Conservation (phyloP, 2,797 vertebrate species). For the Oryzias dopingdopingensis region DNA sequence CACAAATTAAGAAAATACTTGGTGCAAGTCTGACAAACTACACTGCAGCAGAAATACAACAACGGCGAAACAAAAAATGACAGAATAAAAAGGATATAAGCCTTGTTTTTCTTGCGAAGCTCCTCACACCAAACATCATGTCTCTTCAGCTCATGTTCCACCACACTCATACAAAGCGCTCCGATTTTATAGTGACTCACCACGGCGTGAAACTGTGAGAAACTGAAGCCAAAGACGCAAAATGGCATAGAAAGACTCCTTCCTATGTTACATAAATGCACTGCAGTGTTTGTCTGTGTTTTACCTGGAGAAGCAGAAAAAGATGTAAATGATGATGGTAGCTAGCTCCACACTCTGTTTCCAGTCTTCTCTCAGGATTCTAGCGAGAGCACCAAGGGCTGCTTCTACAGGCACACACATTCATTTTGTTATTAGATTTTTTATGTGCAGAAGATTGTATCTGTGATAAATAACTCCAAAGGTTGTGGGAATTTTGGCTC, state of each 20-base stretch:
- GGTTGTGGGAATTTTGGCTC: too few species aligned
- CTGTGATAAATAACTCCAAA: background rate
- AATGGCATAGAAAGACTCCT: background rate
- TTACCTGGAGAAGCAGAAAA: constrained; percentile 74
- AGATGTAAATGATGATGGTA: constrained; percentile 87
- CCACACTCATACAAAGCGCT: constrained; percentile 93
- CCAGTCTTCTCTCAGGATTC: constrained; percentile 96
- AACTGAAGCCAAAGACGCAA: constrained; percentile 61
- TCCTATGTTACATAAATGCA: background rate
- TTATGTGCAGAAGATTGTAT: background rate
- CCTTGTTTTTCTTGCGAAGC: constrained; percentile 92
- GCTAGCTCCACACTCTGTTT: constrained; percentile 96
- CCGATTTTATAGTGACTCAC: constrained; percentile 98
- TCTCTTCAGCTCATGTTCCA: constrained; percentile 95
- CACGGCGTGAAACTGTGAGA: constrained; percentile 87
- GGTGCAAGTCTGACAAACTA: background rate
- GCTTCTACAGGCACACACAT: constrained; percentile 76
- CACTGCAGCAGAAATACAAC: background rate
- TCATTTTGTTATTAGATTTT: too few species aligned
- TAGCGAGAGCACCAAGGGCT: constrained; percentile 89
- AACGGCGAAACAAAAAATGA: background rate
- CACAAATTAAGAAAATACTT: constrained; percentile 29
- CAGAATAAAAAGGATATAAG: constrained; percentile 87
- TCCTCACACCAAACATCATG: constrained; percentile 96
- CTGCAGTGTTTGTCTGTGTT: background rate